phyloP scores from a whole-genome alignment of 2,888 invertebrate genomes.

The Diploptera punctata region DNA sequence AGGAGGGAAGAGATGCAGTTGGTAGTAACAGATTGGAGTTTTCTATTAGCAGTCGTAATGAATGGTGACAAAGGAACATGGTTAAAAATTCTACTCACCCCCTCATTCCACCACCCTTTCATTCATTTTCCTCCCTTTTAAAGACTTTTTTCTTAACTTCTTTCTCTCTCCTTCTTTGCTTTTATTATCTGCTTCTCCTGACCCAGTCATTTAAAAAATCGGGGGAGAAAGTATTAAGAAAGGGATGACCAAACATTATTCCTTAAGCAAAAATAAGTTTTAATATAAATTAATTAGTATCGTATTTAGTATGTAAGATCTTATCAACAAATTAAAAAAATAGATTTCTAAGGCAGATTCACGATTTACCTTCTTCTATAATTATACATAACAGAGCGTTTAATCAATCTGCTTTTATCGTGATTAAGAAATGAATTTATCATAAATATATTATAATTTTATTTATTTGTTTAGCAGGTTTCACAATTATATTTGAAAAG shows the following conservation, averaged over 20 bases:
- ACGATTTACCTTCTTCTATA: too few species aligned
- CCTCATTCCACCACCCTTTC: constrained; percentile 26
- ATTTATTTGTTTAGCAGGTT: too few species aligned
- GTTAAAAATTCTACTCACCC: constrained; percentile 36
- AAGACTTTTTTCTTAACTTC: constrained; percentile 40
- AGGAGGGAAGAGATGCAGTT: constrained; percentile 20
- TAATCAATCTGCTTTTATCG: too few species aligned
- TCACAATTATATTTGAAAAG: too few species aligned
- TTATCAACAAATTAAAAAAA: too few species aligned
- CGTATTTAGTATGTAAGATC: too few species aligned
- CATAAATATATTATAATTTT: too few species aligned
- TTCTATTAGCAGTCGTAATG: constrained; percentile 41
- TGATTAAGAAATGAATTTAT: too few species aligned
- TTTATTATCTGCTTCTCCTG: constrained; percentile 43
- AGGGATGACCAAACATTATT: constrained; percentile 5
- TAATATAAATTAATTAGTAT: too few species aligned
- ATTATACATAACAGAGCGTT: too few species aligned
- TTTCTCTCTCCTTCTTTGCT: constrained; percentile 36
- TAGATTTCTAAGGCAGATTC: too few species aligned
- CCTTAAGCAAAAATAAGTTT: too few species aligned
- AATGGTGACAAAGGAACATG: constrained; percentile 43
- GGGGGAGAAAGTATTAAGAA: constrained; percentile 1
- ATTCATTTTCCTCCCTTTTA: constrained; percentile 33
- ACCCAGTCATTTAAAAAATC: constrained; percentile 42
- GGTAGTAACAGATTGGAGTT: constrained; percentile 14